Conservation (phyloP, 2,797 vertebrate species). For the Sternotherus odoratus region DNA sequence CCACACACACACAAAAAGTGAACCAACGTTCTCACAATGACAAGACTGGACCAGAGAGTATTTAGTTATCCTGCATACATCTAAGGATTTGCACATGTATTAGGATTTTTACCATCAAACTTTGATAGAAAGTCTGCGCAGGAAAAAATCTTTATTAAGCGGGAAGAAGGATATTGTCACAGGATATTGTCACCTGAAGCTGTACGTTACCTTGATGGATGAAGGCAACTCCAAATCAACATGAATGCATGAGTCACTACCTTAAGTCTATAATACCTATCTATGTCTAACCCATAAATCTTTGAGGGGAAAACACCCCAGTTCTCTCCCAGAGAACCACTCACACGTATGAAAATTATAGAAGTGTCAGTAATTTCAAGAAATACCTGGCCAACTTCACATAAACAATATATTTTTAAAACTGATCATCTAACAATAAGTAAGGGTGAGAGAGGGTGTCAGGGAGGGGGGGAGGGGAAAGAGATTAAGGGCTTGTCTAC, state of each 20-base stretch:
- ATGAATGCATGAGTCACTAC: slow-evolving; percentile 27
- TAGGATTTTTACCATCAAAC: slow-evolving; percentile 11
- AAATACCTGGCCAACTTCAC: background rate
- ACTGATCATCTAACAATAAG: background rate
- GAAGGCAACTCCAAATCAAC: background rate
- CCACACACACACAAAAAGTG: background rate
- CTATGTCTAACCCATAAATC: background rate
- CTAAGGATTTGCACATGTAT: background rate
- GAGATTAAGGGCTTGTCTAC: too few species aligned
- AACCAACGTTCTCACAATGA: background rate
- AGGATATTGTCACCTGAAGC: background rate
- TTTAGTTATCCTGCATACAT: slow-evolving; percentile 4
- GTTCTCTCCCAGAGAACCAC: background rate
- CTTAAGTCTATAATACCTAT: background rate
- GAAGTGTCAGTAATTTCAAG: slow-evolving; percentile 41
- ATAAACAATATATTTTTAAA: background rate
- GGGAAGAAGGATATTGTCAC: background rate
- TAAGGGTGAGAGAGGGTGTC: background rate
- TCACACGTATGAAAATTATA: background rate
- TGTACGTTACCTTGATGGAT: background rate
- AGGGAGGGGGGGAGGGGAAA: too few species aligned
- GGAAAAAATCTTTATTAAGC: background rate
- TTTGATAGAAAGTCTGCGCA: background rate
- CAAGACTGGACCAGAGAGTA: background rate
- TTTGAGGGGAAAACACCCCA: background rate